phyloP scores from a whole-genome alignment of 2,113 vertebrate species.

The Eonycteris spelaea region DNA sequence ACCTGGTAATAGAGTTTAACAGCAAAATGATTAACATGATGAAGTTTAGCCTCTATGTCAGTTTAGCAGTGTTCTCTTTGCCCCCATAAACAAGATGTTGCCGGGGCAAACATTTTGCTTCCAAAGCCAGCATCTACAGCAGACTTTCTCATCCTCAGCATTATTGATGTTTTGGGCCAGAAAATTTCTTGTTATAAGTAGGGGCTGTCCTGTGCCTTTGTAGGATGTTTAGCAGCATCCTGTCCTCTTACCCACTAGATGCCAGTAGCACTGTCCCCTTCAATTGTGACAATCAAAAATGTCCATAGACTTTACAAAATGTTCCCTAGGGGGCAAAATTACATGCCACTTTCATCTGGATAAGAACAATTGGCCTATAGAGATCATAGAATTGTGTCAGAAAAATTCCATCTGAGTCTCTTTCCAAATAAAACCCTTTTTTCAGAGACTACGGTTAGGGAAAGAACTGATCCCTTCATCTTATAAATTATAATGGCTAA shows the following conservation, averaged over 20 bases:
- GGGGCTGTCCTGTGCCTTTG: background rate
- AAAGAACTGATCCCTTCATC: background rate
- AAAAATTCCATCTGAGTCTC: background rate
- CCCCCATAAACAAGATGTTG: background rate
- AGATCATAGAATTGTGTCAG: background rate
- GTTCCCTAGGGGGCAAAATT: background rate
- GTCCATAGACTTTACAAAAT: background rate
- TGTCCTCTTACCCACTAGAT: background rate
- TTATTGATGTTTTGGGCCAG: background rate
- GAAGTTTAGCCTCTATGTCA: background rate
- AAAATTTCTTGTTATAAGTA: background rate
- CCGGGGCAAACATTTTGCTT: background rate
- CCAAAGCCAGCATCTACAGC: background rate
- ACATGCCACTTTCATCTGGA: background rate
- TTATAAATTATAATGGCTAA: background rate
- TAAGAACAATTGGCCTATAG: background rate
- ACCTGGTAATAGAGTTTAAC: background rate
- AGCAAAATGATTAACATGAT: constrained; percentile 41
- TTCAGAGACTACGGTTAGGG: background rate
- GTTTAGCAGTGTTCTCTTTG: background rate
- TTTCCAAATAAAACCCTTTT: background rate
- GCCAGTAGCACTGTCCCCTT: background rate
- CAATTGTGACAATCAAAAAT: background rate
- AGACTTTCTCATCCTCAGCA: background rate
- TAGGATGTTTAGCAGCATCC: background rate